Conservation (phyloP, 2,888 invertebrate genomes). For the Ochropacha duplaris region DNA sequence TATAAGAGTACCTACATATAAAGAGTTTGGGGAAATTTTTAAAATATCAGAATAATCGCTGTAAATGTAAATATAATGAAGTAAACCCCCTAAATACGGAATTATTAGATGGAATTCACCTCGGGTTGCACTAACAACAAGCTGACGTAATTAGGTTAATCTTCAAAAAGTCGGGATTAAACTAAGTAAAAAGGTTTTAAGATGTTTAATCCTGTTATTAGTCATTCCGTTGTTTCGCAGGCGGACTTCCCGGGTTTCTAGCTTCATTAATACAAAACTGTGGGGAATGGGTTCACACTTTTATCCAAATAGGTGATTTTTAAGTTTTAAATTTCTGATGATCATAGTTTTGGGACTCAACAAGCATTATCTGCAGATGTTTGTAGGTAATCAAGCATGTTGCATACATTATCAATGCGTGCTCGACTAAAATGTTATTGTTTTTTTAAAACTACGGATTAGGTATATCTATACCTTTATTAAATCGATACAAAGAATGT, state of each 20-base stretch:
- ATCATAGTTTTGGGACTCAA: background rate
- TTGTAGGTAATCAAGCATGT: too few relatives aligned
- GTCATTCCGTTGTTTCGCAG: slow-evolving; percentile 44
- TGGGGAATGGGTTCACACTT: background rate
- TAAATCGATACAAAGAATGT: background rate
- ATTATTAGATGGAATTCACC: slow-evolving; percentile 36
- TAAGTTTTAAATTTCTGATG: background rate
- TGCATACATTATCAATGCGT: background rate
- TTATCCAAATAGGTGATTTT: background rate
- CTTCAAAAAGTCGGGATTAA: slow-evolving; percentile 48
- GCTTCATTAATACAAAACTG: slow-evolving; percentile 1
- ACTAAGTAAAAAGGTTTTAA: slow-evolving; percentile 57
- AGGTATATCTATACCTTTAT: background rate
- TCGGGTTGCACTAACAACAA: slow-evolving; percentile 37
- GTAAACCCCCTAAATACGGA: slow-evolving; percentile 14
- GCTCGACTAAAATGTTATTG: background rate
- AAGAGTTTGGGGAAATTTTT: background rate
- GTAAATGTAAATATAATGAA: slow-evolving; percentile 7
- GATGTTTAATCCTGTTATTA: slow-evolving; percentile 54
- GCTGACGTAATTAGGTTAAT: slow-evolving; percentile 48
- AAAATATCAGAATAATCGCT: background rate
- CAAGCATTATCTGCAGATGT: too few relatives aligned
- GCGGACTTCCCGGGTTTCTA: slow-evolving; percentile 23
- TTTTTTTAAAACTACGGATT: background rate
- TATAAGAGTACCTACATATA: too few relatives aligned